These are phyloP conservation scores for Reticulitermes lucifugus DNA, from an alignment of 2,888 invertebrate genomes.

Conservation along the genomic window DNA sequence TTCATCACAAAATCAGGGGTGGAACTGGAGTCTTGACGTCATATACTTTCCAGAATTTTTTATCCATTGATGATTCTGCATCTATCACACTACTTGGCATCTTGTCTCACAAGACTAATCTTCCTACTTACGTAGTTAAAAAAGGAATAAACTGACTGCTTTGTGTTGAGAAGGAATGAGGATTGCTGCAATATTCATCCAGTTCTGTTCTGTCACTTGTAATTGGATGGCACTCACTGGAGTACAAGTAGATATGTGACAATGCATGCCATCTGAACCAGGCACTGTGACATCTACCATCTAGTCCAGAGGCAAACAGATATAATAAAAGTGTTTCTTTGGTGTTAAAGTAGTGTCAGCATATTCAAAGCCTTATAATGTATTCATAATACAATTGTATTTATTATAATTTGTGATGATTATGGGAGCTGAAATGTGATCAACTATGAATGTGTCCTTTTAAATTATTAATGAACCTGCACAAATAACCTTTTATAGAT, in stretches of 20 bases:
- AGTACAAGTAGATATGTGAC: neutral
- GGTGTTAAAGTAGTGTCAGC: slow-evolving; percentile 50
- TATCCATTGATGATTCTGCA: too few relatives aligned
- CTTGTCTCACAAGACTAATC: too few relatives aligned
- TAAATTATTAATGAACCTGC: slow-evolving; percentile 58
- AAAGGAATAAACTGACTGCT: too few relatives aligned
- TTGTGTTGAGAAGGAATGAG: neutral
- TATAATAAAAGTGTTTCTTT: slow-evolving; percentile 50
- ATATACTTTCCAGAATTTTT: too few relatives aligned
- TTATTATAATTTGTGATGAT: slow-evolving; percentile 56
- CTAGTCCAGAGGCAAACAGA: slow-evolving; percentile 34
- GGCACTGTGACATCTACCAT: slow-evolving; percentile 11
- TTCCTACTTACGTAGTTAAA: too few relatives aligned
- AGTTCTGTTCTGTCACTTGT: neutral
- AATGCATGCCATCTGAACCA: neutral
- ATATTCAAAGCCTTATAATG: slow-evolving; percentile 40
- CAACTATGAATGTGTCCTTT: slow-evolving; percentile 62
- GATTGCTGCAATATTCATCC: neutral
- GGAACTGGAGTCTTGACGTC: too few relatives aligned
- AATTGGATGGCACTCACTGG: neutral
- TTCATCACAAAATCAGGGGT: too few relatives aligned
- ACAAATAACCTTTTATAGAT: slow-evolving; percentile 59
- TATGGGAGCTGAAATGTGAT: slow-evolving; percentile 62
- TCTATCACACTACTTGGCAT: too few relatives aligned
- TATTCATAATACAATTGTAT: slow-evolving; percentile 43